phyloP scores from a whole-genome alignment of 2,797 vertebrate species.

The Synaphobranchus kaupii region DNA sequence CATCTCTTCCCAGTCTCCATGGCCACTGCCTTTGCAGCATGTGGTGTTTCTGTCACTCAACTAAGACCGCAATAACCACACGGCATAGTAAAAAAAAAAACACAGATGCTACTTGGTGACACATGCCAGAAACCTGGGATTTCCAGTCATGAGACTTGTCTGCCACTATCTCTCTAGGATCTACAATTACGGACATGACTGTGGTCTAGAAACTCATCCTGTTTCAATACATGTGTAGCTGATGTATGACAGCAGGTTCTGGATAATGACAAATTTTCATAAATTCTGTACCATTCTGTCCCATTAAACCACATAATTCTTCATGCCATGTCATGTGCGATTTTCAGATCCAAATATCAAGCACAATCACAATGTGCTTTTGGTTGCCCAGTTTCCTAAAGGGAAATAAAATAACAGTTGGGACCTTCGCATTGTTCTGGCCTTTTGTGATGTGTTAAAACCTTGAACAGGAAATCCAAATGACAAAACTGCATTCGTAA shows the following conservation, averaged over 20 bases:
- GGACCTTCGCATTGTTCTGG: neutral
- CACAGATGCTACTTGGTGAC: conserved; percentile 50
- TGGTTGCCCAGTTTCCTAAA: neutral
- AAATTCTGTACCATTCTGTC: neutral
- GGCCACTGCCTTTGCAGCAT: neutral
- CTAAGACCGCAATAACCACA: conserved; percentile 25
- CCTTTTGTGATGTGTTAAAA: conserved; percentile 24
- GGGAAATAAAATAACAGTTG: neutral
- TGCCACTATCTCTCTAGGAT: neutral
- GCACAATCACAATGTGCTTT: neutral
- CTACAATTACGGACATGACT: neutral
- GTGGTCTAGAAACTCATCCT: neutral
- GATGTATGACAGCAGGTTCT: neutral
- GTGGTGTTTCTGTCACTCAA: neutral
- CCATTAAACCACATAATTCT: neutral
- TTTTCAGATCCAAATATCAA: neutral
- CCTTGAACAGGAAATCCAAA: neutral
- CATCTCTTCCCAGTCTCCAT: neutral
- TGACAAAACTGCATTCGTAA: conserved; percentile 18
- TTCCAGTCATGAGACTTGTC: conserved; percentile 59
- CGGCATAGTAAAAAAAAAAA: conserved; percentile 32
- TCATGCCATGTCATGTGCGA: neutral
- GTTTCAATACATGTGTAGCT: neutral
- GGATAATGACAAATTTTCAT: neutral
- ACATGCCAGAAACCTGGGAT: conserved; percentile 63